A percentile compares a stretch with the other conserved stretches of the same genome.
Evolutionary conservation across 1,140 invertebrate genomes (phyloP).

Genomic region (Musca vetustissima): DNA sequence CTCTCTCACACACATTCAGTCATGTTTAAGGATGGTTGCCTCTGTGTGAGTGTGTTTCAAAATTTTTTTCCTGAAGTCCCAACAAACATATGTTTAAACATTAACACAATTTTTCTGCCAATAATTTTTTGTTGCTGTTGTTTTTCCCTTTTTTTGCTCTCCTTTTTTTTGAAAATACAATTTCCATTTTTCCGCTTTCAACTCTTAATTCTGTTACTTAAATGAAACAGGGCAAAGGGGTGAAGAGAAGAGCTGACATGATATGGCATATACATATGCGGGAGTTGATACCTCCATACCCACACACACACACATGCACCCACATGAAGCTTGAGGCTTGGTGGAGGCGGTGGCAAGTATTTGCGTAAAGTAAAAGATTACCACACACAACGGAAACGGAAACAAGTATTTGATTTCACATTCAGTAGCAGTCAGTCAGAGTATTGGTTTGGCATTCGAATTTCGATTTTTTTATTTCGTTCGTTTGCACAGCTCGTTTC

Average conservation of each 20-base stretch:
- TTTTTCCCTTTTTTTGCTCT: neutral
- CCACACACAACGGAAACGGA: conserved; percentile 20
- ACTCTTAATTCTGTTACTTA: neutral
- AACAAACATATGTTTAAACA: neutral
- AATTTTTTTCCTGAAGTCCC: neutral
- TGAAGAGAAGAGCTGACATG: no score
- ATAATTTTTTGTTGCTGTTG: neutral
- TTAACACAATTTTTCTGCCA: conserved; percentile 6
- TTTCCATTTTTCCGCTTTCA: conserved; percentile 1
- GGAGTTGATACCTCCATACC: no score
- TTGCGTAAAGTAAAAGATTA: neutral
- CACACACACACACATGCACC: no score
- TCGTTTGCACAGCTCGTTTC: no score
- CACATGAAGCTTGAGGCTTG: no score
- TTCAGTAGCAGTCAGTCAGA: neutral
- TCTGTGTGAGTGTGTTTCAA: neutral
- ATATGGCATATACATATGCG: no score
- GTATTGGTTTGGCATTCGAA: neutral
- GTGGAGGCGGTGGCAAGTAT: no score
- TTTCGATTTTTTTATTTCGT: neutral
- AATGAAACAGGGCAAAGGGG: no score
- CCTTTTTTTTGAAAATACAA: neutral
- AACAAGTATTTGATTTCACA: conserved; percentile 22
- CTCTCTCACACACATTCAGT: no score
- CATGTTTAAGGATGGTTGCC: neutral